Percentiles rank a stretch among this genome's conserved stretches.
These are phyloP conservation scores for Xestia ashworthii DNA, from an alignment of 2,888 invertebrate species.

Conservation along the genomic window DNA sequence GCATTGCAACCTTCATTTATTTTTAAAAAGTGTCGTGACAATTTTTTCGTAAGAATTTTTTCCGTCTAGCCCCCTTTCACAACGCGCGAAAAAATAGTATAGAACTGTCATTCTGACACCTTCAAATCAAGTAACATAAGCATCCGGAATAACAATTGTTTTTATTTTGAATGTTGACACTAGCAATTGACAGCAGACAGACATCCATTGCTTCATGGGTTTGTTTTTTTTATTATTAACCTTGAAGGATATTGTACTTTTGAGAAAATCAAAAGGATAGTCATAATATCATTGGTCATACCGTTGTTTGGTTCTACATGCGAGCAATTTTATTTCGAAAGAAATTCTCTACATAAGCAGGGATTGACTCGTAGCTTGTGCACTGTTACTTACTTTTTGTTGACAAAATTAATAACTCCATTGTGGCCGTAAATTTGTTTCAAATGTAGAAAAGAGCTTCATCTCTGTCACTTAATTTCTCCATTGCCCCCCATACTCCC, in stretches of 20 bases:
- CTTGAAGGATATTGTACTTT: background rate
- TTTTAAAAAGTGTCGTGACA: no score
- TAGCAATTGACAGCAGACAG: background rate
- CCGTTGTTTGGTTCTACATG: no score
- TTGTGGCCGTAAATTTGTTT: background rate
- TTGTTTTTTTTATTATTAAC: background rate
- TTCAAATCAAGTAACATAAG: background rate
- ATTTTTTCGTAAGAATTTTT: no score
- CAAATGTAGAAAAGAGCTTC: background rate
- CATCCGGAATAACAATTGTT: background rate
- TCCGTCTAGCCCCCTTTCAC: no score
- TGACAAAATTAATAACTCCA: background rate
- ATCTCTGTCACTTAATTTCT: background rate
- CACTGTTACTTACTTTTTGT: background rate
- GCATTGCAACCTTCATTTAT: no score
- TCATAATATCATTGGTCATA: no score
- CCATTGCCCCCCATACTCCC: background rate
- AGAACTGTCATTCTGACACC: slow-evolving; percentile 7
- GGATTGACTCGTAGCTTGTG: background rate
- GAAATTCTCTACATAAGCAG: background rate
- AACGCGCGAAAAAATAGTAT: background rate
- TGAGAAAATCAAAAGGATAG: no score
- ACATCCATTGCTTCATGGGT: background rate
- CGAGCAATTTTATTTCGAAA: no score
- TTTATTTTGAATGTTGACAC: background rate